Base-by-base conservation (phyloP, 2,888 invertebrate genomes). In the Mermis nigrescens region DNA sequence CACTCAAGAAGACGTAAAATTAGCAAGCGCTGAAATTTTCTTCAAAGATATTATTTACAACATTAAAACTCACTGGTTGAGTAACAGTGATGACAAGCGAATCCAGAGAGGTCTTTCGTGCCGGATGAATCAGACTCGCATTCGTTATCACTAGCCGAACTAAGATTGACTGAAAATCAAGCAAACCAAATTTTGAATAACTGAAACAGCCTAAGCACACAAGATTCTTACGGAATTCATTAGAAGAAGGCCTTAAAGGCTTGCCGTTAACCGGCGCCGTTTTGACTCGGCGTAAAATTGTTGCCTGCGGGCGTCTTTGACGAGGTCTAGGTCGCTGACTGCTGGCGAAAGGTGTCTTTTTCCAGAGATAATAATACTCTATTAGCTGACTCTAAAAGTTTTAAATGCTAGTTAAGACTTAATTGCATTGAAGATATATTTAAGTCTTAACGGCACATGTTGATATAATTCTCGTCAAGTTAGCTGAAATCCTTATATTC, bases 351-450 rank as follows among this genome's bases (percentile, higher is more conserved):
- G 94, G 90, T 46, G 94, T 92, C 79, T 95, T 98, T 79, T 99
- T 99, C 98, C 98, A 98, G 72, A 92, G 80, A 78, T 98, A 98
- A 77, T 98, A 98, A 78, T 89, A 98, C 75, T 94, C 92, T 58
- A 98, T 92, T 71, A 98, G 78, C 74, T 98, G 94, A 59, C 90
- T 84, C 83, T 84, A 71, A 19, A 71, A 72, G 31, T 59, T 58
- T 54, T 61, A 24, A 15, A 55, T 52, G 31, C 26, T 7, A n/a
- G n/a, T n/a, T n/a, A n/a, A n/a, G n/a, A n/a, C n/a, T n/a, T n/a
- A n/a, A n/a, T n/a, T n/a, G n/a, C n/a, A n/a, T n/a, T n/a, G n/a
- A n/a, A n/a, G n/a, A n/a, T n/a, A n/a, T n/a, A n/a, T n/a, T n/a
- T n/a, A n/a, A n/a, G n/a, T n/a, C n/a, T n/a, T n/a, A n/a, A n/a